Base-by-base conservation (phyloP, 2,113 vertebrate species). In the Ctenodactylus gundi region DNA sequence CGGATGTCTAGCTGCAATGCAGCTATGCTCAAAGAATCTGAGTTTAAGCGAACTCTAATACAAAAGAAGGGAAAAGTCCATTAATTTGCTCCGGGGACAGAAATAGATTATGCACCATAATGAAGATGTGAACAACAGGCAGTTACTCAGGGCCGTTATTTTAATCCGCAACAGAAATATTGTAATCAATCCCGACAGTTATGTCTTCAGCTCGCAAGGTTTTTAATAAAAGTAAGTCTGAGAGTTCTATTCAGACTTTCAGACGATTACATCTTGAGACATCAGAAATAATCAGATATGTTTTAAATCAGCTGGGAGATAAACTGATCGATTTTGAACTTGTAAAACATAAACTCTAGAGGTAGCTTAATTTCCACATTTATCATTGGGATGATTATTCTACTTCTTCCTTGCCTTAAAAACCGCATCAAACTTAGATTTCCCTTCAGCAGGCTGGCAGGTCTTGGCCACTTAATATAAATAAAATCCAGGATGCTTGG, bases 201-300 rank as follows among this genome's bases (percentile, higher is more conserved):
- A 70, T 92, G 86, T 94, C 94, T 97, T 97, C 91, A 85, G 95
- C 91, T 97, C 90, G 72, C 96, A 75, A 75, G 85, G 93, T 96
- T 97, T 75, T 97, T 97, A 98, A 96, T 97, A 96, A 97, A 98
- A 96, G 62, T 88, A 82, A 97, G 95, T 96, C 92, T 94, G 94
- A 58, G 76, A 98, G 97, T 97, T 97, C 97, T 97, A 81, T 96
- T 97, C 97, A 98, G 96, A 94, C 67, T 97, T 97, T 97, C 94
- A 98, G 90, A 94, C 58, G 83, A 97, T 97, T 97, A 95, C 29
- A 96, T 95, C 82, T 85, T 93, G 82, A 98, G 87, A 91, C 95
- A 97, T 98, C 97, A 98, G 97, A 97, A 98, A 97, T 97, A 97
- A 97, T 98, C 98, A 97, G 92, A 95, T 94, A 97, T 73, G 12